Conservation (phyloP, 2,797 vertebrate genomes). For the Tauraco hartlaubi region DNA sequence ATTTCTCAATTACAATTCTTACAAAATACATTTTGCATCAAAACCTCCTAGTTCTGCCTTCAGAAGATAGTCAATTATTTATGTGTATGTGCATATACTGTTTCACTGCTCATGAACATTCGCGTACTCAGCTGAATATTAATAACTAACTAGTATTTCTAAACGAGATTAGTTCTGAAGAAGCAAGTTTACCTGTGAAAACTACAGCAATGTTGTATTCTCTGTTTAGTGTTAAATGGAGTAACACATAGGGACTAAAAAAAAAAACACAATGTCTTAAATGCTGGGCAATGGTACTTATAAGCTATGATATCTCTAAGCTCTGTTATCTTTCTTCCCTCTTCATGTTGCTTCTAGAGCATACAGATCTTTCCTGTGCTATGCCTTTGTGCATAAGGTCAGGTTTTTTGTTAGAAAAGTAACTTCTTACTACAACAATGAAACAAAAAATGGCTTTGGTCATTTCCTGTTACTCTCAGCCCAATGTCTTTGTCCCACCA, state of each 20-base stretch:
- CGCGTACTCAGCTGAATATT: background rate
- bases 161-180: background rate
- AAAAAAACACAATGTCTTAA: rapidly evolving
- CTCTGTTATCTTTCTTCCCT: background rate
- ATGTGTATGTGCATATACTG: background rate
- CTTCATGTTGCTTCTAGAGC: background rate
- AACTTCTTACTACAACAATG: background rate
- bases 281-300: background rate
- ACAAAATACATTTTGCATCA: background rate
- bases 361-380: background rate
- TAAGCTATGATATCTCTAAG: background rate
- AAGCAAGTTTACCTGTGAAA: background rate
- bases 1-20: background rate
- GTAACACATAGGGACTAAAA: background rate
- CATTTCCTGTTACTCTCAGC: background rate
- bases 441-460: background rate
- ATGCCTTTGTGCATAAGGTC: background rate
- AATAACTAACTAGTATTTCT: background rate
- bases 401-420: background rate
- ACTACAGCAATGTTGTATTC: background rate
- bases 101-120: background rate
- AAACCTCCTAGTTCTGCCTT: background rate
- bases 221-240: background rate
- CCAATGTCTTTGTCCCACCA: background rate
- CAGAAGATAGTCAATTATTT: background rate